Evolutionary conservation across 2,797 vertebrate species (phyloP).

Genomic region (Odontamblyopus rebecca): DNA sequence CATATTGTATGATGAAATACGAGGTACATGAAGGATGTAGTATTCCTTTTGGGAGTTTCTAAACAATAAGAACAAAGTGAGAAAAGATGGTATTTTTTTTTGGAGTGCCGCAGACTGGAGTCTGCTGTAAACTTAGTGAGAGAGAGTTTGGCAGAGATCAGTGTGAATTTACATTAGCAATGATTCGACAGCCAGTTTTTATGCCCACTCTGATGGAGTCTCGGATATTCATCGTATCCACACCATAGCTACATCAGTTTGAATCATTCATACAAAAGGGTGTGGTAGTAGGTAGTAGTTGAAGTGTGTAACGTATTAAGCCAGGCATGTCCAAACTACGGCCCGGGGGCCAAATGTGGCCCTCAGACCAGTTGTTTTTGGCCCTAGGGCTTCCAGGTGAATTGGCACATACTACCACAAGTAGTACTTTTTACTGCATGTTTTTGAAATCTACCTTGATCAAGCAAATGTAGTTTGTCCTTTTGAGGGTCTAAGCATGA

Average conservation of each 20-base stretch:
- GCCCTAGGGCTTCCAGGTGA: no score
- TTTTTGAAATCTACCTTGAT: no score
- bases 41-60: slow-evolving; percentile 35
- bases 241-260: slow-evolving; percentile 21
- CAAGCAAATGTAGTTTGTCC: no score
- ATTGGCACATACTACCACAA: no score
- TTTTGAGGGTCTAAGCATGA: no score
- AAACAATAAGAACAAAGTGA: slow-evolving; percentile 22
- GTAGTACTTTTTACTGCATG: no score
- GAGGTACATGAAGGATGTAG: slow-evolving; percentile 20
- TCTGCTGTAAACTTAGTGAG: slow-evolving; percentile 41
- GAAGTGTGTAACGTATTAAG: not conserved
- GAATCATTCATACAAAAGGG: slow-evolving; percentile 21
- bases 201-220: slow-evolving; percentile 19
- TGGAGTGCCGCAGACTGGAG: slow-evolving; percentile 25
- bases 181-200: slow-evolving; percentile 32
- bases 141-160: slow-evolving; percentile 41
- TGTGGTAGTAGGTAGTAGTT: not conserved
- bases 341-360: no score
- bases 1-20: not conserved
- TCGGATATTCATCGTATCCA: slow-evolving; percentile 14
- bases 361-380: no score
- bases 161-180: slow-evolving; percentile 51
- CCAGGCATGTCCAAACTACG: no score
- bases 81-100: slow-evolving; percentile 26